A percentile compares a stretch with the other conserved stretches of the same genome.
phyloP scores from a whole-genome alignment of 2,797 vertebrate genomes.

The Sebastes taczanowskii region DNA sequence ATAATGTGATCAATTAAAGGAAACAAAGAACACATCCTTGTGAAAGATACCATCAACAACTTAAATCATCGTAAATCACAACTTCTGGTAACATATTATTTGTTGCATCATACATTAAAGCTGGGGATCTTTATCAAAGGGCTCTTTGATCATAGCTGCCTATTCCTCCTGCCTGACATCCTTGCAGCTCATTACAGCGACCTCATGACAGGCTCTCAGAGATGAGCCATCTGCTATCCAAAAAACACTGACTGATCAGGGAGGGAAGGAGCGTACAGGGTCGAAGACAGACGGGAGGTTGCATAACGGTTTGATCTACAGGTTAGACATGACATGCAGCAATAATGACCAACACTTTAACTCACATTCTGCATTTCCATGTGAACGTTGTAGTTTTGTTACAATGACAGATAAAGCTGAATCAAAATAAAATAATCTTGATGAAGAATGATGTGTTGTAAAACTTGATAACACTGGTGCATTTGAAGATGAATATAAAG shows the following conservation, averaged over 20 bases:
- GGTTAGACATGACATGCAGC: conserved; percentile 27
- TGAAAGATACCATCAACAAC: background rate
- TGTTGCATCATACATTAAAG: conserved; percentile 48
- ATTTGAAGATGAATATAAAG: background rate
- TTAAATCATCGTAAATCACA: conserved; percentile 21
- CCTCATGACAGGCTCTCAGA: conserved; percentile 47
- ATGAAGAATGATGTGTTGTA: background rate
- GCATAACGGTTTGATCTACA: background rate
- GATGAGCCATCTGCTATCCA: conserved; percentile 53
- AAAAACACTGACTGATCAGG: conserved; percentile 25
- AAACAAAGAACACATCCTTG: conserved; percentile 1
- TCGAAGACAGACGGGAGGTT: conserved; percentile 35
- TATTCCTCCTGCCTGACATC: conserved; percentile 47
- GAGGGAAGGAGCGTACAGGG: conserved; percentile 18
- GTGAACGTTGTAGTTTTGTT: background rate
- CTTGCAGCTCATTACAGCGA: conserved; percentile 58
- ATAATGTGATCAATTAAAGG: background rate
- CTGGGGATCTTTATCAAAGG: conserved; percentile 52
- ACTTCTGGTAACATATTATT: conserved; percentile 18
- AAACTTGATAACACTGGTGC: background rate
- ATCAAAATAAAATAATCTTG: background rate
- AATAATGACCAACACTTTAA: background rate
- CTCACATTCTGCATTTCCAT: background rate
- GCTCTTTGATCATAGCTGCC: conserved; percentile 56
- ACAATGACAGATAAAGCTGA: background rate